phyloP scores from a whole-genome alignment of 1,140 invertebrate species.

The Radopholus similis region DNA sequence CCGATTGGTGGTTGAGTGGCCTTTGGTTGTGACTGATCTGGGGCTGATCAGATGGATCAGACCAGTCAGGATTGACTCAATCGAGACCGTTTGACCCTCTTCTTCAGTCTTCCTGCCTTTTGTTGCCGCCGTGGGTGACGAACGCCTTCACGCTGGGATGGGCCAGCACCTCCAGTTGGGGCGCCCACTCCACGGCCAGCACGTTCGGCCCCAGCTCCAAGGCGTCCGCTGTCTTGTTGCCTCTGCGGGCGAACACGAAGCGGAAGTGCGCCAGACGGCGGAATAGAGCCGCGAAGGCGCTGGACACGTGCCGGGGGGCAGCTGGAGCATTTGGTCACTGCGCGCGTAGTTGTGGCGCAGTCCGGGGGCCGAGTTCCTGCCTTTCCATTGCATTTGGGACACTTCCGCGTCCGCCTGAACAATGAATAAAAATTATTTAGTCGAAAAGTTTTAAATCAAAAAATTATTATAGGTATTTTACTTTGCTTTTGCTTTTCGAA shows the following conservation, averaged over 20 bases:
- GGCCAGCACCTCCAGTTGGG: conserved; percentile 31
- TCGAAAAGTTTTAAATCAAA: no score
- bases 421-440: no score
- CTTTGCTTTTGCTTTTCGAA: no score
- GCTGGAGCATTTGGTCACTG: background rate
- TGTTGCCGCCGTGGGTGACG: conserved; percentile 27
- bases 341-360: background rate
- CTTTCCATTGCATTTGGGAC: no score
- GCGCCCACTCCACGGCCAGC: conserved; percentile 24
- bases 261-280: conserved; percentile 26
- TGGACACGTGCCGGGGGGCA: conserved; percentile 15
- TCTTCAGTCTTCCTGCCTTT: conserved; percentile 15
- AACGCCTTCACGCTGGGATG: conserved; percentile 34
- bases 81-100: no score
- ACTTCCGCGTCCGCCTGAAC: no score
- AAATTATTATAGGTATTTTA: no score
- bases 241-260: conserved; percentile 25
- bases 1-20: background rate
- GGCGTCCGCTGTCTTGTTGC: conserved; percentile 2
- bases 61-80: background rate
- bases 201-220: background rate
- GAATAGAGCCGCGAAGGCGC: conserved; percentile 15
- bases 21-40: background rate
- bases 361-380: background rate
- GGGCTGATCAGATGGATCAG: background rate